Evolutionary conservation across 2,113 vertebrate species (phyloP).

Genomic region (Echinops telfairi): DNA sequence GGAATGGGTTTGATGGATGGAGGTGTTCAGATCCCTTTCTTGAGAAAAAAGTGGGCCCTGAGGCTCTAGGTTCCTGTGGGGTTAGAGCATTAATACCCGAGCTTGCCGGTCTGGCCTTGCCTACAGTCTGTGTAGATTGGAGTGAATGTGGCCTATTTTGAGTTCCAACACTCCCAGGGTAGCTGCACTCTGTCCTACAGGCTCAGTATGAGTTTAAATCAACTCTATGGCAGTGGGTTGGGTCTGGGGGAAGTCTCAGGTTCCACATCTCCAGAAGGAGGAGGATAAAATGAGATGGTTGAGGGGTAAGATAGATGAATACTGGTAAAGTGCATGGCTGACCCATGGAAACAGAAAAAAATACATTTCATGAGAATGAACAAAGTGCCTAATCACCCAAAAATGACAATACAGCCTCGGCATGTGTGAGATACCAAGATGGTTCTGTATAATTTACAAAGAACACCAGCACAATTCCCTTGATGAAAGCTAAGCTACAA

Average conservation of each 20-base stretch:
- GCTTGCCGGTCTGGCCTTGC: too few species aligned
- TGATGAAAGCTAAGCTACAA: too few species aligned
- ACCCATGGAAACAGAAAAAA: slow-evolving; percentile 17
- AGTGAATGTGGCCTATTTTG: background rate
- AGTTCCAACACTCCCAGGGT: background rate
- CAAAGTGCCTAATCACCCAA: background rate
- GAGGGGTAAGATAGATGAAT: slow-evolving; percentile 9
- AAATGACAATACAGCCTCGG: background rate
- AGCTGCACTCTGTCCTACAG: too few species aligned
- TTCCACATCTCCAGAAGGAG: slow-evolving; percentile 7
- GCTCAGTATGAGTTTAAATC: too few species aligned
- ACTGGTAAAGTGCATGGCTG: background rate
- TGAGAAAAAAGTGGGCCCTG: background rate
- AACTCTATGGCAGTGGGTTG: too few species aligned
- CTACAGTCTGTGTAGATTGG: too few species aligned
- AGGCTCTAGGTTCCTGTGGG: background rate
- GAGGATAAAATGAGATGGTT: background rate
- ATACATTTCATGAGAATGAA: slow-evolving; percentile 34
- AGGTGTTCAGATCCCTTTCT: background rate
- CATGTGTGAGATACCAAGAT: background rate
- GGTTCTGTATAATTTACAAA: too few species aligned
- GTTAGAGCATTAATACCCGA: too few species aligned
- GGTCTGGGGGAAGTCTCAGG: background rate
- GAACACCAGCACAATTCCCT: too few species aligned
- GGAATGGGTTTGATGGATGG: background rate